Percentiles rank a stretch among this genome's conserved stretches.
These are phyloP conservation scores for Enteromius treurensis DNA, from an alignment of 2,797 vertebrate species.

Conservation along the genomic window DNA sequence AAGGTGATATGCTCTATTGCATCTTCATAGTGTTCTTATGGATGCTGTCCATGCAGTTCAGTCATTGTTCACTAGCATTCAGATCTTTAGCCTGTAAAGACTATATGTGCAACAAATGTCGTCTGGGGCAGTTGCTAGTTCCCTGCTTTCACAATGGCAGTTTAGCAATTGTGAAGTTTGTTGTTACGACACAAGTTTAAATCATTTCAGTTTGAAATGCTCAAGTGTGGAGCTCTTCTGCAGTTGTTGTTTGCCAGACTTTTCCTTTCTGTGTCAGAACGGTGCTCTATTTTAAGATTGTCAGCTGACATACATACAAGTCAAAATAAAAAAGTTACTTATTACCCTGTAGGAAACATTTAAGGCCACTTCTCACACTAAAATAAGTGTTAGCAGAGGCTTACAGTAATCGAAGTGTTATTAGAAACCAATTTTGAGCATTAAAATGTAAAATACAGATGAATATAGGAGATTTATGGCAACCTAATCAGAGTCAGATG, in stretches of 20 bases:
- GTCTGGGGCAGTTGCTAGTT: not conserved
- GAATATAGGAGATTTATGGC: not conserved
- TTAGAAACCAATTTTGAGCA: not conserved
- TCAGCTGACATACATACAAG: not conserved
- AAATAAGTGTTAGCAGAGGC: not conserved
- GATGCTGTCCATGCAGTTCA: constrained; percentile 6
- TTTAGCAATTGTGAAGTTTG: constrained; percentile 34
- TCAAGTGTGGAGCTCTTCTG: not conserved
- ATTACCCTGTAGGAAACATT: constrained; percentile 15
- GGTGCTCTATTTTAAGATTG: not conserved
- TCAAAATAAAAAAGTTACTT: constrained; percentile 10
- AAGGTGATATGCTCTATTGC: not conserved
- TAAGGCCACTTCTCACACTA: not conserved
- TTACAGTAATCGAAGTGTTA: not conserved
- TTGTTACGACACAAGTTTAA: constrained; percentile 4
- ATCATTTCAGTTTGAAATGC: not conserved
- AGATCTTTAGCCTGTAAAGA: not conserved
- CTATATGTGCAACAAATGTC: not conserved
- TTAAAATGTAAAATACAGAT: not conserved
- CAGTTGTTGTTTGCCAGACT: not conserved
- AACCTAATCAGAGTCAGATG: not conserved
- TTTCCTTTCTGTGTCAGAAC: not conserved
- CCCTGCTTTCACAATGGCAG: constrained; percentile 21
- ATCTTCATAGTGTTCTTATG: constrained; percentile 11
- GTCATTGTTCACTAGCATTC: constrained; percentile 16